A percentile compares a stretch with the other conserved stretches of the same genome.
Evolutionary conservation across 2,113 vertebrate genomes (phyloP).

Genomic region (Boleophthalmus pectinirostris): DNA sequence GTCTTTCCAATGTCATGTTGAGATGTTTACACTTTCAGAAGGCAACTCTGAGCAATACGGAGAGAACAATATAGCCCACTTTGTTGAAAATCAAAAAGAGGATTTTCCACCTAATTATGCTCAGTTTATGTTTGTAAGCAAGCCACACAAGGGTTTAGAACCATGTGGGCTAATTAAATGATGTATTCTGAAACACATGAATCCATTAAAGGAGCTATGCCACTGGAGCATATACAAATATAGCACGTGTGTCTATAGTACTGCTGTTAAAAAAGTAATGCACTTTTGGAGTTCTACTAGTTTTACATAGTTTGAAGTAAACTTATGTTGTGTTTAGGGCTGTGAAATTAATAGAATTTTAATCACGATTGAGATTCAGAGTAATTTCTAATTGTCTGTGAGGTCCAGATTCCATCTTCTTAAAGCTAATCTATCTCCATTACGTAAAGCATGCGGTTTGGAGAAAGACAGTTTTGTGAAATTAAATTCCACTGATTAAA

Average conservation of each 20-base stretch:
- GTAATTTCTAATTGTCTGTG: no score
- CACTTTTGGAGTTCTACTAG: neutral
- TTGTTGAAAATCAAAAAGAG: constrained; percentile 43
- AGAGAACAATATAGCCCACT: constrained; percentile 41
- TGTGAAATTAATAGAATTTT: no score
- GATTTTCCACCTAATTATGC: constrained; percentile 55
- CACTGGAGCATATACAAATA: neutral
- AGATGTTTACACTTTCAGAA: constrained; percentile 57
- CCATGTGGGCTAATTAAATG: constrained; percentile 54
- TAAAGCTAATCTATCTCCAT: no score
- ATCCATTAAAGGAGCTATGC: constrained; percentile 3
- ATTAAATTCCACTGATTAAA: no score
- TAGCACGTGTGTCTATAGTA: neutral
- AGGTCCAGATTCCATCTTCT: no score
- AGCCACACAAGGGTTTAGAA: constrained; percentile 43
- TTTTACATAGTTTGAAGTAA: neutral
- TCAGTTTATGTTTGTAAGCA: constrained; percentile 62
- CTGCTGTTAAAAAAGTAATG: neutral
- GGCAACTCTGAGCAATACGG: constrained; percentile 24
- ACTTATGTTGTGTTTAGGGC: neutral
- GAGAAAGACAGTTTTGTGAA: no score
- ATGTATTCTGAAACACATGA: constrained; percentile 37
- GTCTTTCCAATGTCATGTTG: constrained; percentile 70
- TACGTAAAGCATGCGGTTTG: no score
- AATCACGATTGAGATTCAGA: no score